Conservation (phyloP, 2,113 vertebrate genomes). For the Meles meles region DNA sequence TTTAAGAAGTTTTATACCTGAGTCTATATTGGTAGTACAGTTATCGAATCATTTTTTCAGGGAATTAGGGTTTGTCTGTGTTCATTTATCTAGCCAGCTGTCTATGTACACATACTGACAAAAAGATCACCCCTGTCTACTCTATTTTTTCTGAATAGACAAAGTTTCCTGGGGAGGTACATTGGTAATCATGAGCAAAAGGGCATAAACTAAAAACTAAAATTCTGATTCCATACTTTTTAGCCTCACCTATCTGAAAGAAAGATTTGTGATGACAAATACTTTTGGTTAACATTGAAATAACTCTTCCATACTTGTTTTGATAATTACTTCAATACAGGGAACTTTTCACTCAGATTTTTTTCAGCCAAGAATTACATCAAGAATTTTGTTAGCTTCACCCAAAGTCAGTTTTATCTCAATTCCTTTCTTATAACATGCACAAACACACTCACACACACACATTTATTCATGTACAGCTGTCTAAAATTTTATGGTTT, state of each 20-base stretch:
- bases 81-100: background rate
- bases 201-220: background rate
- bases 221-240: background rate
- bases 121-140: background rate
- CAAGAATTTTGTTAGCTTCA: background rate
- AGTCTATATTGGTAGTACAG: background rate
- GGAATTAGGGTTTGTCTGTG: background rate
- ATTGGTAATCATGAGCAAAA: background rate
- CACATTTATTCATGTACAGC: background rate
- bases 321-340: background rate
- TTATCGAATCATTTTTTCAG: background rate
- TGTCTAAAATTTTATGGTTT: background rate
- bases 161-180: background rate
- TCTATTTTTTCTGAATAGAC: background rate
- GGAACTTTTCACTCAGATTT: background rate
- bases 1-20: background rate
- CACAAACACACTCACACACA: background rate
- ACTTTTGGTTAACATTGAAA: background rate
- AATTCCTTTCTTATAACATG: background rate
- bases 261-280: background rate
- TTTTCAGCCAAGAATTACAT: background rate
- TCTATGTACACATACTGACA: background rate
- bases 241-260: background rate
- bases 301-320: background rate
- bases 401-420: background rate